These are phyloP conservation scores for Pseudeuparius sepicola DNA, from an alignment of 2,888 invertebrate genomes.

Conservation along the genomic window DNA sequence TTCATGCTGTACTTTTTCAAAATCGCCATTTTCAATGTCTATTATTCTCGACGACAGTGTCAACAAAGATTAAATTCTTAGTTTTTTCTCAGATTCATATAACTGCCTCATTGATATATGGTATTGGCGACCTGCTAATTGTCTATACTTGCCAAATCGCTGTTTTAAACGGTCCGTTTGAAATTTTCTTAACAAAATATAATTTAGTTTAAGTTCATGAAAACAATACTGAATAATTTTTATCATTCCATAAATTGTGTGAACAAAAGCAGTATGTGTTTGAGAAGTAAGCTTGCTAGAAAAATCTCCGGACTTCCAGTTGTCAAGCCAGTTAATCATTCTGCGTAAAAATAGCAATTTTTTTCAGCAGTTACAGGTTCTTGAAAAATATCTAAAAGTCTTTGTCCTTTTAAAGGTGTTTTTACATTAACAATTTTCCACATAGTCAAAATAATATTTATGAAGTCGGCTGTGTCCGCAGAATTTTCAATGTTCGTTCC, in stretches of 20 bases:
- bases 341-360: slow-evolving; percentile 15
- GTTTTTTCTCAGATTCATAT: no score
- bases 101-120: slow-evolving; percentile 13
- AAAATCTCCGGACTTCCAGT: slow-evolving; percentile 13
- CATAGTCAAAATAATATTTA: no score
- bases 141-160: slow-evolving; percentile 13
- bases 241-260: slow-evolving; percentile 11
- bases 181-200: slow-evolving; percentile 9
- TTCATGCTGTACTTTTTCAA: no score
- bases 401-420: no score
- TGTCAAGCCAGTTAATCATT: slow-evolving; percentile 14
- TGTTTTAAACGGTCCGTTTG: slow-evolving; percentile 10
- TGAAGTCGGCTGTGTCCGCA: no score
- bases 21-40: no score
- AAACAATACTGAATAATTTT: slow-evolving; percentile 9
- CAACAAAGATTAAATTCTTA: no score
- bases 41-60: no score
- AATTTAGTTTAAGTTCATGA: slow-evolving; percentile 4
- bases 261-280: slow-evolving; percentile 11
- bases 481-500: no score
- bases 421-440: no score
- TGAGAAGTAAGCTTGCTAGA: slow-evolving; percentile 10
- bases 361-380: no score
- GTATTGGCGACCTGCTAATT: slow-evolving; percentile 13
- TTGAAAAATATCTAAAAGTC: no score